phyloP scores from a whole-genome alignment of 2,888 invertebrate genomes.

The Trissonchulus latispiculum region DNA sequence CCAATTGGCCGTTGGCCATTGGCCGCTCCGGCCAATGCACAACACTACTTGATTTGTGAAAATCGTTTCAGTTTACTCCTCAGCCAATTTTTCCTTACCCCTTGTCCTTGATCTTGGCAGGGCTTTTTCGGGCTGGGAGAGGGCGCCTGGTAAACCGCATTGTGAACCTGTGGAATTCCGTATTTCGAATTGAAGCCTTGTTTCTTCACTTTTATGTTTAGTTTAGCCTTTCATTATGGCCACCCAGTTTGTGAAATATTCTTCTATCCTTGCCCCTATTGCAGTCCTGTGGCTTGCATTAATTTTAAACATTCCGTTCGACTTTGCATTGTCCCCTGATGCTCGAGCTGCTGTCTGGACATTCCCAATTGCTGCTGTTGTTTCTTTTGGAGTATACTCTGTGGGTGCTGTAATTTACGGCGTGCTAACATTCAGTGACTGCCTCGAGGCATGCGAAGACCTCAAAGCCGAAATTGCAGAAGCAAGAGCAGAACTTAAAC shows the following conservation, averaged over 20 bases:
- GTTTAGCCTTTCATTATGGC: not conserved
- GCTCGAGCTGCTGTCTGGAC: not conserved
- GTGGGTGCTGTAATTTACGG: slow-evolving; percentile 65
- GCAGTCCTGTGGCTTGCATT: not conserved
- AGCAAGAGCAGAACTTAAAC: slow-evolving; percentile 60
- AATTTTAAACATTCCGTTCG: not conserved
- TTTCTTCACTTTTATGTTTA: no score
- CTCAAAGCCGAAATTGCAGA: slow-evolving; percentile 67
- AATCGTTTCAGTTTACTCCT: no score
- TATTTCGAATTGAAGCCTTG: no score
- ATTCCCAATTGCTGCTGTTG: not conserved
- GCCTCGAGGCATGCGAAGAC: slow-evolving; percentile 69
- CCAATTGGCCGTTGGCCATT: no score
- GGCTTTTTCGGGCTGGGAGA: no score
- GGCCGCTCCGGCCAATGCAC: no score
- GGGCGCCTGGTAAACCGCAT: no score
- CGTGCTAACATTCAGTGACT: slow-evolving; percentile 79
- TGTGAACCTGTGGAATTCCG: no score
- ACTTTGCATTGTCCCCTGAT: not conserved
- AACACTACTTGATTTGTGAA: no score
- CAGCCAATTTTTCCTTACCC: no score
- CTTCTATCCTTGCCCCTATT: not conserved
- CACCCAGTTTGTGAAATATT: not conserved
- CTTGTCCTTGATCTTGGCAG: no score
- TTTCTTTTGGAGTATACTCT: slow-evolving; percentile 56